phyloP scores from a whole-genome alignment of 2,113 vertebrate species.

The Argyrosomus japonicus region DNA sequence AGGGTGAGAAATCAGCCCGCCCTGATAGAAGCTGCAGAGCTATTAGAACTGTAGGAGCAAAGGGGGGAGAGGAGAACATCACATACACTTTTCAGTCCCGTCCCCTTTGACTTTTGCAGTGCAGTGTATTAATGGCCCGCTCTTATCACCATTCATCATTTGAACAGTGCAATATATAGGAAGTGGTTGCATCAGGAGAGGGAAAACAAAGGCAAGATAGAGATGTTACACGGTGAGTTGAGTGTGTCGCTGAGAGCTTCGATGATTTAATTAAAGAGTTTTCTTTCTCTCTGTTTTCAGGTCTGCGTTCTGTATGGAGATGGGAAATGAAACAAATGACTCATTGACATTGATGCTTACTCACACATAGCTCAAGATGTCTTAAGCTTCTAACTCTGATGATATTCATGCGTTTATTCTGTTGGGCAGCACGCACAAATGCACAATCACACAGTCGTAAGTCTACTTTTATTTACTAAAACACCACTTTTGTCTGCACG shows the following conservation, averaged over 20 bases:
- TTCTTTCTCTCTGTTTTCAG: constrained; percentile 51
- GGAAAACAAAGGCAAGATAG: constrained; percentile 74
- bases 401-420: constrained; percentile 17
- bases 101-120: constrained; percentile 76
- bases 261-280: constrained; percentile 73
- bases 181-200: constrained; percentile 66
- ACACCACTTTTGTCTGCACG: constrained; percentile 25
- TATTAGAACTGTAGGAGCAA: constrained; percentile 58
- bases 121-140: constrained; percentile 79
- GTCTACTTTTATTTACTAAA: constrained; percentile 55
- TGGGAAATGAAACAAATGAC: constrained; percentile 66
- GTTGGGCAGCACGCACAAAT: constrained; percentile 37
- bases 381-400: constrained; percentile 34
- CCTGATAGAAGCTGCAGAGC: constrained; percentile 56
- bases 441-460: constrained; percentile 10
- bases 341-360: constrained; percentile 57
- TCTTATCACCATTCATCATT: constrained; percentile 83
- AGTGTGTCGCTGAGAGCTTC: constrained; percentile 56
- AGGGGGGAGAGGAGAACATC: constrained; percentile 43
- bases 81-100: constrained; percentile 73
- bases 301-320: constrained; percentile 50
- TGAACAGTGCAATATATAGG: constrained; percentile 76
- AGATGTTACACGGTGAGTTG: constrained; percentile 62
- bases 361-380: constrained; percentile 59
- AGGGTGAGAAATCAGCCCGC: constrained; percentile 58